phyloP scores from a whole-genome alignment of 2,113 vertebrate genomes.

The Antechinus stuartii region DNA sequence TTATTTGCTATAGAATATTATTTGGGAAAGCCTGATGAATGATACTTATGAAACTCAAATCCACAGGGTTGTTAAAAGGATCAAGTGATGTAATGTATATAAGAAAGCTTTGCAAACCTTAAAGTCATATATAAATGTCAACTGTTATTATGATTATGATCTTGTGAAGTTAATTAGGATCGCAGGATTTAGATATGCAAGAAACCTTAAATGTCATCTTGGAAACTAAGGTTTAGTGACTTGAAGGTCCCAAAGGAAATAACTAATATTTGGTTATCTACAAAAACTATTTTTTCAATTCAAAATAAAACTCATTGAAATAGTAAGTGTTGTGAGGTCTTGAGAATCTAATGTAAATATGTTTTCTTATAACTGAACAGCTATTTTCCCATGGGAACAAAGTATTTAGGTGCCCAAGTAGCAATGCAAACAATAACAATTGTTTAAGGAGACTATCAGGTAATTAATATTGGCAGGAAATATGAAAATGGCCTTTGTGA shows the following conservation, averaged over 20 bases:
- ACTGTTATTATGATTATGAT: not conserved
- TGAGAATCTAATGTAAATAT: constrained; percentile 22
- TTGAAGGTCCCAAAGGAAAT: not conserved
- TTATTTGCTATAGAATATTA: not conserved
- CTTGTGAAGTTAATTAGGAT: not conserved
- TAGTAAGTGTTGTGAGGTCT: constrained; percentile 47
- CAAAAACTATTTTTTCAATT: constrained; percentile 44
- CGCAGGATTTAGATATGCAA: not conserved
- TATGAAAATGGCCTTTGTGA: not conserved
- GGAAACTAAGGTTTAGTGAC: not conserved
- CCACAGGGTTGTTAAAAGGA: not conserved
- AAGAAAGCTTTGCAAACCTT: not conserved
- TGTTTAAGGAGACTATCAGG: not conserved
- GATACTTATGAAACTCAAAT: not conserved
- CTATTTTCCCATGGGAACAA: not conserved
- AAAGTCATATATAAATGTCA: not conserved
- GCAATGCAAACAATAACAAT: not conserved
- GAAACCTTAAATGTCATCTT: not conserved
- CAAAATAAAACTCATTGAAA: constrained; percentile 53
- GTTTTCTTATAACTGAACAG: constrained; percentile 12
- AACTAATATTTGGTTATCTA: constrained; percentile 40
- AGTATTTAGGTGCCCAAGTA: not conserved
- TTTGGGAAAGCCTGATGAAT: not conserved
- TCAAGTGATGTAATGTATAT: not conserved
- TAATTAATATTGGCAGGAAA: not conserved